A percentile compares a stretch with the other conserved stretches of the same genome.
phyloP scores from a whole-genome alignment of 2,888 invertebrate genomes.

The Syrphus vitripennis region DNA sequence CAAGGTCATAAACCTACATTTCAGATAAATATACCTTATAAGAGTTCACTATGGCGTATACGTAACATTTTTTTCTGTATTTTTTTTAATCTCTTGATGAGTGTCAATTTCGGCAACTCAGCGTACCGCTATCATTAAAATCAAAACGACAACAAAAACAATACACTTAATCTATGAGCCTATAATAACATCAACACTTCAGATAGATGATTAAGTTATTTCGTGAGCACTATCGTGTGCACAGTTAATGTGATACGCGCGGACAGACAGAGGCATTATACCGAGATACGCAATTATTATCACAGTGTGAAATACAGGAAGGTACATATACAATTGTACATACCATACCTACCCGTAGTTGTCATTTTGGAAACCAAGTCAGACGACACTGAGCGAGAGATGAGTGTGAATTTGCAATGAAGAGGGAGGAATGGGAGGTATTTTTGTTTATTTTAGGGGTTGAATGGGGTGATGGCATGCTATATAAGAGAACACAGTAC shows the following conservation, averaged over 20 bases:
- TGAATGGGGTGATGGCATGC: neutral
- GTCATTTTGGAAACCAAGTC: neutral
- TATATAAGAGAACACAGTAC: neutral
- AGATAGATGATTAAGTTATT: conserved; percentile 55
- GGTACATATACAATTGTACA: neutral
- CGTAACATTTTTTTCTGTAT: conserved; percentile 54
- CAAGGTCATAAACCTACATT: conserved; percentile 24
- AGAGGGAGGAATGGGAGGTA: neutral
- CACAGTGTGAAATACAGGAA: conserved; percentile 12
- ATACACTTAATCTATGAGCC: conserved; percentile 41
- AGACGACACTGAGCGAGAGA: neutral
- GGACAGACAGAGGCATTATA: conserved; percentile 21
- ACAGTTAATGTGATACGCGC: conserved; percentile 34
- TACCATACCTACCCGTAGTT: neutral
- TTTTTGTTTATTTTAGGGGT: neutral
- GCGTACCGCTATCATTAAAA: conserved; percentile 36
- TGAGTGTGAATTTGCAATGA: neutral
- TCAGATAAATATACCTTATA: neutral
- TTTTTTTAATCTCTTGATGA: neutral
- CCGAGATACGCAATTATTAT: conserved; percentile 55
- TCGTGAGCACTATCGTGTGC: conserved; percentile 28
- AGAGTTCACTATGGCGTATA: conserved; percentile 41
- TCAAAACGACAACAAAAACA: conserved; percentile 45
- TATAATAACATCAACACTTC: conserved; percentile 51
- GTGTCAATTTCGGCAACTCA: conserved; percentile 24